Conservation (phyloP, 1,140 invertebrate species). For the Thaumatotibia leucotreta region DNA sequence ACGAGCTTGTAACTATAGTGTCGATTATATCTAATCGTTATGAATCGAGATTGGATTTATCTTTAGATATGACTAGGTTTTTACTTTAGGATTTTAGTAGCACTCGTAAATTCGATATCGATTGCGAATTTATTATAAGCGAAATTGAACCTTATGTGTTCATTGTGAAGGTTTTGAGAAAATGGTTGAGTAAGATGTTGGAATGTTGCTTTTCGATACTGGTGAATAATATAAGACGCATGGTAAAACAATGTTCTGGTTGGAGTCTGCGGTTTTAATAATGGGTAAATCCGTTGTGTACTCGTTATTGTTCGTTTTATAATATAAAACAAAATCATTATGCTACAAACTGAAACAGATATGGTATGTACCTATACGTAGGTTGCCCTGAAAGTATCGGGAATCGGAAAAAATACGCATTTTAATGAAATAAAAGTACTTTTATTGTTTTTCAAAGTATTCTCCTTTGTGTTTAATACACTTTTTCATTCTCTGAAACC, state of each 20-base stretch:
- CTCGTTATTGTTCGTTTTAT: too few relatives aligned
- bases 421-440: too few relatives aligned
- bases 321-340: neutral
- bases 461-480: too few relatives aligned
- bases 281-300: neutral
- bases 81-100: slow-evolving; percentile 1
- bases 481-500: too few relatives aligned
- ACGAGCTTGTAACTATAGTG: neutral
- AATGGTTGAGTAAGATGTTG: neutral
- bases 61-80: slow-evolving; percentile 19
- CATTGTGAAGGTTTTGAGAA: neutral
- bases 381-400: too few relatives aligned
- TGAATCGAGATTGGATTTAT: slow-evolving; percentile 37
- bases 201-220: neutral
- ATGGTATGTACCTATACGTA: too few relatives aligned
- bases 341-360: too few relatives aligned
- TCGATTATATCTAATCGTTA: slow-evolving; percentile 31
- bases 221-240: neutral
- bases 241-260: neutral
- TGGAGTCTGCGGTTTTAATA: neutral
- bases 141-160: neutral
- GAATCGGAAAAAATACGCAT: too few relatives aligned
- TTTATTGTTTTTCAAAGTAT: too few relatives aligned
- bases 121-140: neutral
- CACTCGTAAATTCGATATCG: neutral